Percentiles rank a stretch among this genome's conserved stretches.
These are phyloP conservation scores for Narcine bancroftii DNA, from an alignment of 2,113 vertebrate genomes.

Conservation along the genomic window DNA sequence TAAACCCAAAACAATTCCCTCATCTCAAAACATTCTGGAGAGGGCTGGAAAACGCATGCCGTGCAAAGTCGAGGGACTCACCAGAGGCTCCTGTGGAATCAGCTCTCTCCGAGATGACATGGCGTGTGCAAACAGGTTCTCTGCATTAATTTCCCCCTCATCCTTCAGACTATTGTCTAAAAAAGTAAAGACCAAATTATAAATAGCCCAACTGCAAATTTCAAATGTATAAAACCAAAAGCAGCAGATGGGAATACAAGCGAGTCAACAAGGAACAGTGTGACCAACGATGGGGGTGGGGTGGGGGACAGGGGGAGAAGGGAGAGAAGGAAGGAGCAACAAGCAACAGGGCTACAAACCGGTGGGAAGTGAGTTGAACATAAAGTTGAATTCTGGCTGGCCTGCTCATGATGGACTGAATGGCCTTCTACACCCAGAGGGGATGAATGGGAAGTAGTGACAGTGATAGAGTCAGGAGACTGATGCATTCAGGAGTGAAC, in stretches of 20 bases:
- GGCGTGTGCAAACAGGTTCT: neutral
- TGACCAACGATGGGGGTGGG: neutral
- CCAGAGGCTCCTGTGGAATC: slow-evolving; percentile 42
- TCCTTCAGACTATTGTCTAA: slow-evolving; percentile 52
- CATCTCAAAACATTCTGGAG: neutral
- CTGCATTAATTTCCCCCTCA: slow-evolving; percentile 36
- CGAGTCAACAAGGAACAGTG: neutral
- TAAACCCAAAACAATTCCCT: neutral
- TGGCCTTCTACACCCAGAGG: no score
- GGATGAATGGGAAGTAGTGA: neutral
- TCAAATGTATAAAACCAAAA: neutral
- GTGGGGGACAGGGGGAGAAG: neutral
- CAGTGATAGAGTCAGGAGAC: neutral
- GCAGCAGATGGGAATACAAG: neutral
- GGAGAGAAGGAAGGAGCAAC: no score
- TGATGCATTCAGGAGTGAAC: neutral
- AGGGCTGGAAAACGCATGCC: neutral
- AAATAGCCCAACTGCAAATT: neutral
- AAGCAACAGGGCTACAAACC: neutral
- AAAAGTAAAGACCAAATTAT: neutral
- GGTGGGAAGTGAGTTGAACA: neutral
- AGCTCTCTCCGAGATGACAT: slow-evolving; percentile 22
- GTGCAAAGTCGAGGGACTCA: slow-evolving; percentile 38
- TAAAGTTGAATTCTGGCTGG: neutral
- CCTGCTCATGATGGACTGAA: no score